These are phyloP conservation scores for Amblyopsis rosae DNA, from an alignment of 2,113 vertebrate genomes.

Conservation along the genomic window DNA sequence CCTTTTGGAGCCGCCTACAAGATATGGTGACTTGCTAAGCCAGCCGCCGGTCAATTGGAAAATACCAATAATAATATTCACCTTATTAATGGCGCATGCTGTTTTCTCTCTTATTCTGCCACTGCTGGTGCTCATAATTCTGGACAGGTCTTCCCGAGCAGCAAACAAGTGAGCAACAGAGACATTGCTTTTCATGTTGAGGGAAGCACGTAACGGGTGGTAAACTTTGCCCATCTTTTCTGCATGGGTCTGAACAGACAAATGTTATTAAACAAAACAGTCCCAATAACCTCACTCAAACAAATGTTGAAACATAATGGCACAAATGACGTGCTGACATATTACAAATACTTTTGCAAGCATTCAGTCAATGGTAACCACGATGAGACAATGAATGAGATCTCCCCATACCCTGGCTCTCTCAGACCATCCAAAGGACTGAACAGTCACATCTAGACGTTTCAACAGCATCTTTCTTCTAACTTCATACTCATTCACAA, in stretches of 20 bases:
- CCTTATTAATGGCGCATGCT: slow-evolving; percentile 97
- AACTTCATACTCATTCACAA: slow-evolving; percentile 95
- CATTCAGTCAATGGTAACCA: not conserved
- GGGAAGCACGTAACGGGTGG: slow-evolving; percentile 86
- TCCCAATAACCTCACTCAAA: no score
- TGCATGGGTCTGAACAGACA: slow-evolving; percentile 80
- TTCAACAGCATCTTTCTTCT: slow-evolving; percentile 95
- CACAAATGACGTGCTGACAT: not conserved
- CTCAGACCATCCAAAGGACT: slow-evolving; percentile 98
- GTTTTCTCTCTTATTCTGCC: slow-evolving; percentile 92
- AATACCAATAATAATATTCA: slow-evolving; percentile 34
- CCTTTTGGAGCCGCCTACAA: not conserved
- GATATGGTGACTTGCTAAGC: not conserved
- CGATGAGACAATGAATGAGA: not conserved
- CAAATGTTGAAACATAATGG: not conserved
- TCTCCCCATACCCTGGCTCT: slow-evolving; percentile 87
- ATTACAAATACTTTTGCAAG: not conserved
- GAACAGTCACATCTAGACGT: slow-evolving; percentile 95
- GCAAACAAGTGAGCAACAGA: slow-evolving; percentile 90
- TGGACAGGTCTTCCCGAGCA: slow-evolving; percentile 92
- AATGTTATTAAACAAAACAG: not conserved
- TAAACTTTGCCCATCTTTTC: slow-evolving; percentile 92
- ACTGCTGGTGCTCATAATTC: slow-evolving; percentile 94
- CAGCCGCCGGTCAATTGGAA: no score
- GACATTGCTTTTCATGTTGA: slow-evolving; percentile 81